phyloP scores from a whole-genome alignment of 2,888 invertebrate genomes.

The Scaptomyza cyrtandrae region DNA sequence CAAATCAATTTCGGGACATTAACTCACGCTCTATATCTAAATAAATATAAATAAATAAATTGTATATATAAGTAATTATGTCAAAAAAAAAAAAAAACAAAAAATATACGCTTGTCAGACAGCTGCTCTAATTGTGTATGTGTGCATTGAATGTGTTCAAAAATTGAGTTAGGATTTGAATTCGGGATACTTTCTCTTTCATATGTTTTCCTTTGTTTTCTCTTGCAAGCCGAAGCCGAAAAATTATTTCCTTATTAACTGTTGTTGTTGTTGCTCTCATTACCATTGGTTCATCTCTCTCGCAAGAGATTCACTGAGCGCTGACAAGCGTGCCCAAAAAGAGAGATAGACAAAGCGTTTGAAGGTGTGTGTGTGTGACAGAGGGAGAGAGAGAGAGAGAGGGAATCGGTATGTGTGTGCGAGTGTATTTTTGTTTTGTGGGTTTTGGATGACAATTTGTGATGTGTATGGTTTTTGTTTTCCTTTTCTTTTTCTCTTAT shows the following conservation, averaged over 20 bases:
- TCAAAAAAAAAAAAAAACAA: slow-evolving; percentile 74
- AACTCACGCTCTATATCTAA: slow-evolving; percentile 75
- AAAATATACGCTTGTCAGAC: slow-evolving; percentile 77
- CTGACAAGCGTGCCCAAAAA: slow-evolving; percentile 56
- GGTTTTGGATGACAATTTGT: slow-evolving; percentile 64
- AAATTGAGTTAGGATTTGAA: slow-evolving; percentile 6
- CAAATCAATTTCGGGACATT: slow-evolving; percentile 46
- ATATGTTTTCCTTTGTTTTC: neutral
- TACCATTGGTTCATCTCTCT: slow-evolving; percentile 36
- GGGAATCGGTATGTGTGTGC: slow-evolving; percentile 16
- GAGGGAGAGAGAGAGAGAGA: slow-evolving; percentile 33
- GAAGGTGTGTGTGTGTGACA: slow-evolving; percentile 29
- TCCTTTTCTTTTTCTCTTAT: slow-evolving; percentile 41
- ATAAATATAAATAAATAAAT: slow-evolving; percentile 81
- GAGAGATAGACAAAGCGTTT: slow-evolving; percentile 67
- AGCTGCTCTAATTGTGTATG: slow-evolving; percentile 29
- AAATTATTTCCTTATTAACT: slow-evolving; percentile 13
- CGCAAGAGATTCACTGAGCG: slow-evolving; percentile 48
- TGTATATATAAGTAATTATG: slow-evolving; percentile 74
- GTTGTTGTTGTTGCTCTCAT: slow-evolving; percentile 39
- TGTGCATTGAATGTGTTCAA: slow-evolving; percentile 19
- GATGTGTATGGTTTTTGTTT: slow-evolving; percentile 63
- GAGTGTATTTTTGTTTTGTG: slow-evolving; percentile 19
- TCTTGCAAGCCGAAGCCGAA: neutral
- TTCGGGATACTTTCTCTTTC: slow-evolving; percentile 4